Evolutionary conservation across 2,797 vertebrate genomes (phyloP).

Genomic region (Garrulus glandarius): DNA sequence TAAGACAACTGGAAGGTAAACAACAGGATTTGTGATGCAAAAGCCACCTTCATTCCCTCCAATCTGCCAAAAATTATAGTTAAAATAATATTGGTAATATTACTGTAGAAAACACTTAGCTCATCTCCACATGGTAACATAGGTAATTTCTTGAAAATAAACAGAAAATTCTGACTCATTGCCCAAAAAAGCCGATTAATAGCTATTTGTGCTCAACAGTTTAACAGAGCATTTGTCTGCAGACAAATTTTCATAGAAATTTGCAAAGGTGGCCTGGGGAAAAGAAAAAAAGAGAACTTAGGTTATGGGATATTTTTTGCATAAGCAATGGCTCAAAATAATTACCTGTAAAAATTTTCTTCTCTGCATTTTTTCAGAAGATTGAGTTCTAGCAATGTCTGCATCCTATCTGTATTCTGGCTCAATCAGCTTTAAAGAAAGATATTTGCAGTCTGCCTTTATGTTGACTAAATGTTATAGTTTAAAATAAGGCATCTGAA

Average conservation of each 20-base stretch:
- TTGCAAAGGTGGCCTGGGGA: background rate
- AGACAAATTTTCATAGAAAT: background rate
- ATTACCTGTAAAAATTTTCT: background rate
- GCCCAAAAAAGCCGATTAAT: rapidly evolving
- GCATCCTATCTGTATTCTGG: background rate
- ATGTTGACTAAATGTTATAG: background rate
- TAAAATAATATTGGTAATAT: background rate
- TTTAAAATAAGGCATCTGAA: background rate
- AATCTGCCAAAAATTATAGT: background rate
- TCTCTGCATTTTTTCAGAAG: background rate
- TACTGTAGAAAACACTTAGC: background rate
- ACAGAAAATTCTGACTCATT: background rate
- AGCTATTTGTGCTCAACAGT: background rate
- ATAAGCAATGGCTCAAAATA: background rate
- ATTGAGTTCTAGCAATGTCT: background rate
- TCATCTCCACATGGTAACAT: background rate
- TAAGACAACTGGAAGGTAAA: background rate
- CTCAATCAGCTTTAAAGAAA: background rate
- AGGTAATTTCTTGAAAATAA: background rate
- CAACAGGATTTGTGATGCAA: background rate
- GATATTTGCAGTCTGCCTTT: background rate
- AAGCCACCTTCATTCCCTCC: background rate
- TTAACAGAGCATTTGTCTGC: background rate
- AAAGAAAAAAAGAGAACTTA: background rate
- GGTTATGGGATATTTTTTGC: background rate